These are phyloP conservation scores for Epinotia nisella DNA, from an alignment of 2,888 invertebrate species.

Conservation along the genomic window DNA sequence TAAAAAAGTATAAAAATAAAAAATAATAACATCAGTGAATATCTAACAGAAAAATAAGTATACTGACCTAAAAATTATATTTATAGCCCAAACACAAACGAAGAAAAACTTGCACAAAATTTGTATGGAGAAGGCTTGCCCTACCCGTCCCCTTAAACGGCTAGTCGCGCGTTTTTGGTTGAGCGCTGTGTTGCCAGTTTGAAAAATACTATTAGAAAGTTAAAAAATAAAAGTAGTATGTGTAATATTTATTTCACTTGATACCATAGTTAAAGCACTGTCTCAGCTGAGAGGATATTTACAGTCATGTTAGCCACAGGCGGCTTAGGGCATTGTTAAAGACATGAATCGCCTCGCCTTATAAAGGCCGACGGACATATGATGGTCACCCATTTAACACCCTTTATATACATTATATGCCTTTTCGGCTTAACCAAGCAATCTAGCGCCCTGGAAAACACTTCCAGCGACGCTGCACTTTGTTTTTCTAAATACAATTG, in stretches of 20 bases:
- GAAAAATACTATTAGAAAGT: neutral
- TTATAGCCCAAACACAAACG: too few relatives aligned
- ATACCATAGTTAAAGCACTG: slow-evolving; percentile 37
- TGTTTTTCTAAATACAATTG: slow-evolving; percentile 37
- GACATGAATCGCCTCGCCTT: neutral
- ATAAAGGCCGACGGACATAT: slow-evolving; percentile 2
- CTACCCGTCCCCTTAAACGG: too few relatives aligned
- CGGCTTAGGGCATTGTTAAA: slow-evolving; percentile 34
- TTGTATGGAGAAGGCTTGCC: too few relatives aligned
- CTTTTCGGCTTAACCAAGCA: slow-evolving; percentile 2
- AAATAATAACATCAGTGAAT: too few relatives aligned
- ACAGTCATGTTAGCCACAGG: slow-evolving; percentile 36
- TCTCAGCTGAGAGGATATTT: slow-evolving; percentile 35
- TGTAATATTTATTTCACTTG: slow-evolving; percentile 41
- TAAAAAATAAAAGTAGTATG: slow-evolving; percentile 10
- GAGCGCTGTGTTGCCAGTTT: too few relatives aligned
- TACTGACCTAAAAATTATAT: too few relatives aligned
- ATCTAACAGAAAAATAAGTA: too few relatives aligned
- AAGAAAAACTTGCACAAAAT: too few relatives aligned
- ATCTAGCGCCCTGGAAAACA: neutral
- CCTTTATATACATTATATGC: too few relatives aligned
- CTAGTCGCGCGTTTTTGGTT: too few relatives aligned
- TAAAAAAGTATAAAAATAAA: too few relatives aligned
- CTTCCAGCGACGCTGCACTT: slow-evolving; percentile 8
- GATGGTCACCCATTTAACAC: neutral